Evolutionary conservation across 2,797 vertebrate genomes (phyloP).

Genomic region (Falco cherrug): DNA sequence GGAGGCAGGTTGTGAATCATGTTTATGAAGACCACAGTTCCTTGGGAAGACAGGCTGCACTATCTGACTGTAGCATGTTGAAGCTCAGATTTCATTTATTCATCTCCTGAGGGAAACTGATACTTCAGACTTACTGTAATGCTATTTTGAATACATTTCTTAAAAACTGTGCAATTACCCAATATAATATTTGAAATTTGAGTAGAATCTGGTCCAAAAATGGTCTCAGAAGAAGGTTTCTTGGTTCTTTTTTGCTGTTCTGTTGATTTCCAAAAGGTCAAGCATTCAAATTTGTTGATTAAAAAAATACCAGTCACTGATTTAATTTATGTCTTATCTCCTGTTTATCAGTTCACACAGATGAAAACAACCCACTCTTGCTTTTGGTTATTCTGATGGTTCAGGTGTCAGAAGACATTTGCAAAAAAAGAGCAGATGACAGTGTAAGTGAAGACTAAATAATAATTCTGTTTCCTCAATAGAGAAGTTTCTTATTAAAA

Average conservation of each 20-base stretch:
- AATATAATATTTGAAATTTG: not conserved
- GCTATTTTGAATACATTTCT: not conserved
- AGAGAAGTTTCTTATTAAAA: not conserved
- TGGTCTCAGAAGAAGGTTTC: not conserved
- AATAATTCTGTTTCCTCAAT: not conserved
- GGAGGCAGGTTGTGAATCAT: not conserved
- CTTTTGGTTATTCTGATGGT: not conserved
- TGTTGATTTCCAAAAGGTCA: not conserved
- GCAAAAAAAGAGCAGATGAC: not conserved
- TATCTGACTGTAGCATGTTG: rapidly evolving
- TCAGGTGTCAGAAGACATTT: not conserved
- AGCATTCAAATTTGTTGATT: not conserved
- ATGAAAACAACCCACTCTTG: not conserved
- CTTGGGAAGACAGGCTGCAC: not conserved
- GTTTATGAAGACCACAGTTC: not conserved
- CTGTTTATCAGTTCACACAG: not conserved
- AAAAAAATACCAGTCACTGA: not conserved
- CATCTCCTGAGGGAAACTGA: not conserved
- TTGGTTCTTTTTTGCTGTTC: not conserved
- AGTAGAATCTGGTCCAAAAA: not conserved
- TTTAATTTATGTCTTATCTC: not conserved
- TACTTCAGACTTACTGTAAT: not conserved
- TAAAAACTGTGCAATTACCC: not conserved
- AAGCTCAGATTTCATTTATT: not conserved
- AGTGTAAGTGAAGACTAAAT: not conserved